A percentile compares a stretch with the other conserved stretches of the same genome.
Conservation (phyloP, 1,140 invertebrate species). For the Platyscapa corneri region DNA sequence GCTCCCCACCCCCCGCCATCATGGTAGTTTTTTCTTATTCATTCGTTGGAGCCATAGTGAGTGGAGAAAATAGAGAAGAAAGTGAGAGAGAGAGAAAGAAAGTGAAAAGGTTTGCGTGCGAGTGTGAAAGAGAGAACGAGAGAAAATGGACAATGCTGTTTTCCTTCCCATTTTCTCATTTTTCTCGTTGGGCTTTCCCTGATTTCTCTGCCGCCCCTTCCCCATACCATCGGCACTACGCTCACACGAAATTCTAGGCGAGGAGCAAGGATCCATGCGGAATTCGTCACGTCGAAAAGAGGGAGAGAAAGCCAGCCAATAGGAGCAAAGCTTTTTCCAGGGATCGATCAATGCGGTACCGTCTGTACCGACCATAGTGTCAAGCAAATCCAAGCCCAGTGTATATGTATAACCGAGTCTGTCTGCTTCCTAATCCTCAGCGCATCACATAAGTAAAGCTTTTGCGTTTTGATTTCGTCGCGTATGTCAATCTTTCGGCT, state of each 20-base stretch:
- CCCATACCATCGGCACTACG: constrained; percentile 44
- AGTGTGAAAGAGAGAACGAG: constrained; percentile 11
- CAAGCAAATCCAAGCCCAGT: constrained; percentile 55
- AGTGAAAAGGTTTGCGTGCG: background rate
- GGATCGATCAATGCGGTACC: constrained; percentile 72
- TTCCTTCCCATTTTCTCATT: constrained; percentile 39
- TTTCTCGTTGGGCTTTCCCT: constrained; percentile 40
- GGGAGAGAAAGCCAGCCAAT: constrained; percentile 63
- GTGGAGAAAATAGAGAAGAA: background rate
- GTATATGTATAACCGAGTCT: background rate
- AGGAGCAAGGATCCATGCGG: constrained; percentile 51
- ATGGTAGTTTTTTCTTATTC: constrained; percentile 47
- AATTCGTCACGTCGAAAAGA: constrained; percentile 54
- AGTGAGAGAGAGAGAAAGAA: background rate
- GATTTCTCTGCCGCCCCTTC: constrained; percentile 48
- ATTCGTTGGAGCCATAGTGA: constrained; percentile 32
- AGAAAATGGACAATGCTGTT: constrained; percentile 38
- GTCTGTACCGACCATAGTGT: constrained; percentile 68
- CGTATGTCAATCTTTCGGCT: constrained; percentile 22
- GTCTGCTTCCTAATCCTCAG: constrained; percentile 27
- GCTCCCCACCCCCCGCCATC: background rate
- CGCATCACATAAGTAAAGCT: constrained; percentile 2
- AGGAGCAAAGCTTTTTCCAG: constrained; percentile 60
- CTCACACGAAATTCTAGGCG: constrained; percentile 44
- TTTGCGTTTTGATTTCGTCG: constrained; percentile 34